Conservation (phyloP, 2,113 vertebrate genomes). For the Thomomys bottae region DNA sequence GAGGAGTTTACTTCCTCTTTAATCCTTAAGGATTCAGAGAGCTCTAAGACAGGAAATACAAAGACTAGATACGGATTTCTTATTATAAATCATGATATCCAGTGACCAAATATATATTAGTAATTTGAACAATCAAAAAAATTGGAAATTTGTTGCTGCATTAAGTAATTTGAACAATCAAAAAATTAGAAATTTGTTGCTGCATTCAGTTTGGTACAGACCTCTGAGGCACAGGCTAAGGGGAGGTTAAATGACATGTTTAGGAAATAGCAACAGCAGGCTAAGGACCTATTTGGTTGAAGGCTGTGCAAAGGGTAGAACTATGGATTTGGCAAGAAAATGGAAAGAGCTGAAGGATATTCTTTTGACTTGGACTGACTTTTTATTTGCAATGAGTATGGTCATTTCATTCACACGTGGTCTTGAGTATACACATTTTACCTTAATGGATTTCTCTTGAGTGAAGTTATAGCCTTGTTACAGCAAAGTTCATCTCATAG, state of each 20-base stretch:
- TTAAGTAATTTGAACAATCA: background rate
- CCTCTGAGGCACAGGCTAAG: background rate
- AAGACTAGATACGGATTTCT: background rate
- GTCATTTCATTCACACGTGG: constrained; percentile 59
- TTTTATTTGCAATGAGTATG: constrained; percentile 68
- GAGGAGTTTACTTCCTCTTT: background rate
- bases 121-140: background rate
- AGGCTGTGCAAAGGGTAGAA: background rate
- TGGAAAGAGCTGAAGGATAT: background rate
- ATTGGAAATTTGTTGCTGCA: background rate
- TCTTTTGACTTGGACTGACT: constrained; percentile 19
- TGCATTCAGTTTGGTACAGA: background rate
- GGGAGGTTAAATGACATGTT: background rate
- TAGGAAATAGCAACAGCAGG: background rate
- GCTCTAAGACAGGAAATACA: background rate
- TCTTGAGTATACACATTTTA: constrained; percentile 67
- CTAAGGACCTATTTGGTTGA: background rate
- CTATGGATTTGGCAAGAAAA: background rate
- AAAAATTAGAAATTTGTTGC: background rate
- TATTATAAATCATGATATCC: background rate
- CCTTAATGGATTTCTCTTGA: constrained; percentile 66
- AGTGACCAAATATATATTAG: background rate
- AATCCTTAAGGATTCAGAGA: background rate
- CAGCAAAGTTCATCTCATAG: constrained; percentile 34
- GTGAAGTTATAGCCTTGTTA: constrained; percentile 41